A percentile compares a stretch with the other conserved stretches of the same genome.
phyloP scores from a whole-genome alignment of 2,113 vertebrate genomes.

The Alethe castanea region DNA sequence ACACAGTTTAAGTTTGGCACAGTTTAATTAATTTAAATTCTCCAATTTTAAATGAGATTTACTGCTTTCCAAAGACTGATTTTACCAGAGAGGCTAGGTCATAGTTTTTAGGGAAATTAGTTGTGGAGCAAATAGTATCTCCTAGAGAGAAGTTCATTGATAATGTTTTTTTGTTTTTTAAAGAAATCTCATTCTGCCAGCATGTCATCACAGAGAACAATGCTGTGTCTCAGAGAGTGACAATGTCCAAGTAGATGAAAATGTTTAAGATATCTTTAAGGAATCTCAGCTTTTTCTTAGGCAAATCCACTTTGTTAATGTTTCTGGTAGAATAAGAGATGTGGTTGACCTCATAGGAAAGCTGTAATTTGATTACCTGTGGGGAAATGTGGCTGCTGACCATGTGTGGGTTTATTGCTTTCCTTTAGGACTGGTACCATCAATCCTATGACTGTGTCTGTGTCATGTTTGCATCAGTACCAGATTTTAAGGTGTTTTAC shows the following conservation, averaged over 20 bases:
- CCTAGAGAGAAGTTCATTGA: neutral
- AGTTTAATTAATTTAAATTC: too few relatives aligned
- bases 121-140: neutral
- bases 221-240: neutral
- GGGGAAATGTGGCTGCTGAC: neutral
- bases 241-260: neutral
- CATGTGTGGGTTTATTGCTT: neutral
- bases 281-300: neutral
- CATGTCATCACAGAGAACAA: neutral
- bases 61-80: neutral
- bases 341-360: neutral
- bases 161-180: neutral
- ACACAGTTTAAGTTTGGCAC: neutral
- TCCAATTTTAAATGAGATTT: neutral
- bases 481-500: conserved; percentile 98
- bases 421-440: conserved; percentile 92
- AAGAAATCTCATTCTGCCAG: neutral
- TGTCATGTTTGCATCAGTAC: conserved; percentile 97
- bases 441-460: conserved; percentile 97
- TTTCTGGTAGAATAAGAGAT: neutral
- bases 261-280: neutral
- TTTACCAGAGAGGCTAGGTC: neutral
- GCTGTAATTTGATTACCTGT: neutral
- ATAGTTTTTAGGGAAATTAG: neutral
- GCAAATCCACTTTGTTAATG: neutral